Evolutionary conservation across 2,888 invertebrate genomes (phyloP), one percentile per base, ranked within the genome.

Genomic region (Timandra comae): DNA sequence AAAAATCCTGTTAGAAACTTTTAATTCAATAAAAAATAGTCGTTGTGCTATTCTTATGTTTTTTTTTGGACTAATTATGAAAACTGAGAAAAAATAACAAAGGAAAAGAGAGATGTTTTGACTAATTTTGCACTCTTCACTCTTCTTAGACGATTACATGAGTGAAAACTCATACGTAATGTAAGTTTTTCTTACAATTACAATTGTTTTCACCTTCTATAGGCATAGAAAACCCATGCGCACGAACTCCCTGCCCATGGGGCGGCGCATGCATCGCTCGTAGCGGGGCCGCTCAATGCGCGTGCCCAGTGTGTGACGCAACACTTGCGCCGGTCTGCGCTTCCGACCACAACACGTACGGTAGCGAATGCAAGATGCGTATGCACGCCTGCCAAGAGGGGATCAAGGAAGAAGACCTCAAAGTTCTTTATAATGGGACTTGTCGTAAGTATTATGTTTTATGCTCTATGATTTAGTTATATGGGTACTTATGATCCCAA

Each of bases 291-390:
- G 88, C 92, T 0, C 84, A 86, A 25, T 93, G 93, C 68, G 88
- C 89, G 9, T 93, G 93, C 58, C 91, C 91, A 0, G 81, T 87
- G 1, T 96, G 96, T 66, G 92, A 93, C 47, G 91, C 92, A 36
- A 88, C 90, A 19, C 90, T 93, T 31, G 91, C 93, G 25, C 90
- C 95, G 16, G 79, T 93, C 20, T 93, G 93, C 56, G 93, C 91
- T 8, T 91, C 91, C 35, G 93, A 93, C 62, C 91, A 91, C 46
- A 91, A 91, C 73, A 93, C 93, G 0, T 94, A 94, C 60, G 88
- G 92, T 35, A 95, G 93, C 64, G 93, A 94, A 60, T 96, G 96
- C 69, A 91, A 91, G 56, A 88, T 96, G 74, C 87, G 92, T 26
- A 91, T 92, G 77, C 91, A 93, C 56, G 93, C 94, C 0, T 97